A percentile compares a stretch with the other conserved stretches of the same genome.
Evolutionary conservation across 92 coral and sea anemone species (phyloP).

Genomic region (Bergia puertoricense): DNA sequence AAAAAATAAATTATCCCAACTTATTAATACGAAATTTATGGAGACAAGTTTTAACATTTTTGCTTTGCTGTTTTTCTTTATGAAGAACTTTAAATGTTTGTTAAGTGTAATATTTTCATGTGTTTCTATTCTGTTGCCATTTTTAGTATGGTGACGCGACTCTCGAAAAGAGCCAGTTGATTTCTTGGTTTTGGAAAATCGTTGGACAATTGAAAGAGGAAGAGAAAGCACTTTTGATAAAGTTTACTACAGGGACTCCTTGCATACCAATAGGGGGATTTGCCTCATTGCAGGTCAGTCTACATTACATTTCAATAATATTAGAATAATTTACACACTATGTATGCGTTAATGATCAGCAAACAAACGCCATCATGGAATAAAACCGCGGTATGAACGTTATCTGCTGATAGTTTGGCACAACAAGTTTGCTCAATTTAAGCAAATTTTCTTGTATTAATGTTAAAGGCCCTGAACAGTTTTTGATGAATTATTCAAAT

Average conservation of each 20-base stretch:
- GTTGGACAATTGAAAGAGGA: slow-evolving; percentile 84
- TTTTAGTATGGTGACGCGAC: slow-evolving; percentile 46
- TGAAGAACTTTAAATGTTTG: neutral
- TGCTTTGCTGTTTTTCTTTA: neutral
- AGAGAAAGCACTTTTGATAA: slow-evolving; percentile 87
- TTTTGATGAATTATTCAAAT: no score
- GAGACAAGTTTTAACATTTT: no score
- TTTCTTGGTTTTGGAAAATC: slow-evolving; percentile 87
- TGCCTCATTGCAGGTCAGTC: slow-evolving; percentile 75
- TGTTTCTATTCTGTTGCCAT: neutral
- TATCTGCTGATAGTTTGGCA: no score
- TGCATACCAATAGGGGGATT: slow-evolving; percentile 95
- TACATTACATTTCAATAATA: no score
- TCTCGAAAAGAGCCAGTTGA: slow-evolving; percentile 47
- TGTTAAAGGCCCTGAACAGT: neutral
- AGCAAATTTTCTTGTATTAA: no score
- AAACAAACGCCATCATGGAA: no score
- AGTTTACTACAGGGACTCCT: slow-evolving; percentile 94
- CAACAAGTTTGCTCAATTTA: neutral
- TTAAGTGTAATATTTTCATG: no score
- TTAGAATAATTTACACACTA: neutral
- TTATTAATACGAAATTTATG: no score
- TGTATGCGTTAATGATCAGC: no score
- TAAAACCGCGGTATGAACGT: no score
- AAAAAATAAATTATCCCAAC: no score